A percentile compares a stretch with the other conserved stretches of the same genome.
phyloP scores from a whole-genome alignment of 1,140 invertebrate genomes.

The Agraylea sexmaculata region DNA sequence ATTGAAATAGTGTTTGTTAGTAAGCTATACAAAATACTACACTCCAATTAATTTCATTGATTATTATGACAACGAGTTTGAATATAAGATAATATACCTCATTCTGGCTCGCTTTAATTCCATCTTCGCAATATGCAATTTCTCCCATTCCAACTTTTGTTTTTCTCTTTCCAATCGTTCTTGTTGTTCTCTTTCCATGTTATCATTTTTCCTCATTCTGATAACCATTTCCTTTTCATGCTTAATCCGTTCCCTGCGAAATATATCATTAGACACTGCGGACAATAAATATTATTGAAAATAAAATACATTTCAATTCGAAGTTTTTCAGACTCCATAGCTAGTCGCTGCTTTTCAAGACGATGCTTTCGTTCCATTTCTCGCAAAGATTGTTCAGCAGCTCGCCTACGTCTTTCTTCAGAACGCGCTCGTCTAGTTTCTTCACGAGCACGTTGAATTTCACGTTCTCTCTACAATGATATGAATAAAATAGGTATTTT shows the following conservation, averaged over 20 bases:
- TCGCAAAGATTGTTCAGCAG: conserved; percentile 54
- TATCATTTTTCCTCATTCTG: too few species aligned
- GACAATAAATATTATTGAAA: conserved; percentile 11
- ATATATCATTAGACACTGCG: not conserved
- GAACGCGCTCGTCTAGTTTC: conserved; percentile 63
- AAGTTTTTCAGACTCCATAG: conserved; percentile 65
- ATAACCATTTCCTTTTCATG: conserved; percentile 62
- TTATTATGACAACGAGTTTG: conserved; percentile 6
- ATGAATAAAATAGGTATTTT: not conserved
- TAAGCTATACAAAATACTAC: too few species aligned
- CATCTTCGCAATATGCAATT: conserved; percentile 68
- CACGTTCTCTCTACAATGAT: conserved; percentile 50
- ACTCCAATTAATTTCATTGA: too few species aligned
- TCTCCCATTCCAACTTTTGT: conserved; percentile 69
- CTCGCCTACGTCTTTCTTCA: conserved; percentile 59
- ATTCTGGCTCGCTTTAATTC: conserved; percentile 68
- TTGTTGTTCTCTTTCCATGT: conserved; percentile 71
- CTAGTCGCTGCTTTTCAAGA: conserved; percentile 66
- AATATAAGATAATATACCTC: conserved; percentile 31
- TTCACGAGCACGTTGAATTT: conserved; percentile 64
- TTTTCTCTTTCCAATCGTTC: conserved; percentile 67
- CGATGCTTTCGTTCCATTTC: conserved; percentile 69
- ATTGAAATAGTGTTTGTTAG: too few species aligned
- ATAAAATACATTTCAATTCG: conserved; percentile 33
- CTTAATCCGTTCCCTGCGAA: conserved; percentile 44